Base-by-base conservation (phyloP, 2,888 invertebrate genomes). In the Graphium colonna region DNA sequence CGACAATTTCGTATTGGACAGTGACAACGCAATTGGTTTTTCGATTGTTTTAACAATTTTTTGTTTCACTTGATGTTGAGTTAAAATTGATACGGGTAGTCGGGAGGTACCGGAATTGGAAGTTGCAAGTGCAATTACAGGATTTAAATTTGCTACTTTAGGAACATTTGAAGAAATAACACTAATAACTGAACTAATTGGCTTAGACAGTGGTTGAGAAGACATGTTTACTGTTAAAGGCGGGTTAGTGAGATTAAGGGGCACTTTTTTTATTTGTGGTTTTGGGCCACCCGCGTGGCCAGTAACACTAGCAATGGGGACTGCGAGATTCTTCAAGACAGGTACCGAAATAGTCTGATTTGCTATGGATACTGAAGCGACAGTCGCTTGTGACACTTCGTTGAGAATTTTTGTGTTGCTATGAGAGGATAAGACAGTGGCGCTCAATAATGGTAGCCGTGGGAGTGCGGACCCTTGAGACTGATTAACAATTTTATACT, bases 341-440 rank as follows among this genome's bases (percentile, higher is more conserved):
- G 87, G 90, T 9, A 90, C 90, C 0, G 89, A 90, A 44, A 90
- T 90, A 3, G 90, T 90, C 59, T 90, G 90, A 60, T 90, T 90
- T 3, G 90, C 90, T 40, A 90, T 90, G 0, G 90, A 90, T 4
- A 90, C 90, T 0, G 90, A 90, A 8, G 90, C 90, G 0, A 90
- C 92, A 9, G 92, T 92, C 3, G 92, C 91, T 71, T 91, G 92
- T 1, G 91, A 91, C 1, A 91, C 91, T 63, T 92, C 92, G 50
- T 91, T 90, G 0, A 90, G 75, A 33, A 90, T 84, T 60, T 89
- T 90, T 1, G 89, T 81, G 52, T 87, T 85, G 1, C 84, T 60
- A 59, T 88, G 88, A 3, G 83, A 85, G 1, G 87, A 75, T 1
- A 82, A 64, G 5, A 81, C 69, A 0, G 81, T 71, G 9, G 82